Conservation (phyloP, 2,797 vertebrate genomes). For the Rhodeus uyekii region DNA sequence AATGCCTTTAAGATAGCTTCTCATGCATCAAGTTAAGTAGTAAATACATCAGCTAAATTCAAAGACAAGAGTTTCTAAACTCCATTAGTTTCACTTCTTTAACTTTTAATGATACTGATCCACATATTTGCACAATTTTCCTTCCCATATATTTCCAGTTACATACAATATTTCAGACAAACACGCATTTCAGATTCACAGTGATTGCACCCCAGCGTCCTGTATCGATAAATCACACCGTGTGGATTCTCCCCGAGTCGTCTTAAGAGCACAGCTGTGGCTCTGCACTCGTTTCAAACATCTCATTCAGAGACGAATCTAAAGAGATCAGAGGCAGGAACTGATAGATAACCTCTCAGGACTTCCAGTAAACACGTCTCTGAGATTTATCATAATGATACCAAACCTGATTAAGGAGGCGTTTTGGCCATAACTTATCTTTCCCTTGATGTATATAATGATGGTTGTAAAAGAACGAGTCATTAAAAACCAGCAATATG, state of each 20-base stretch:
- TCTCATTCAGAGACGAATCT: constrained; percentile 21
- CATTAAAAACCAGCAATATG: background rate
- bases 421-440: constrained; percentile 32
- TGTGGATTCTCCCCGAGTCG: background rate
- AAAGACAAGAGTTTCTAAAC: background rate
- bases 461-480: constrained; percentile 11
- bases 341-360: constrained; percentile 15
- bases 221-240: background rate
- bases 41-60: background rate
- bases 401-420: constrained; percentile 18
- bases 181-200: background rate
- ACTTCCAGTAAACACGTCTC: constrained; percentile 22
- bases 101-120: background rate
- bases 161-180: background rate
- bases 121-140: background rate
- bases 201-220: background rate
- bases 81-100: background rate
- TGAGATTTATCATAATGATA: constrained; percentile 34
- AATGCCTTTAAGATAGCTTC: background rate
- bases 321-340: constrained; percentile 26
- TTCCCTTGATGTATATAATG: constrained; percentile 38
- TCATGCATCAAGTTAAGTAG: background rate
- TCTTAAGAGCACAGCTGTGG: constrained; percentile 17
- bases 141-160: background rate
- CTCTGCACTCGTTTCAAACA: background rate